Percentiles rank a stretch among this genome's conserved stretches.
phyloP scores from a whole-genome alignment of 2,888 invertebrate species.

The Entomobrya proxima region DNA sequence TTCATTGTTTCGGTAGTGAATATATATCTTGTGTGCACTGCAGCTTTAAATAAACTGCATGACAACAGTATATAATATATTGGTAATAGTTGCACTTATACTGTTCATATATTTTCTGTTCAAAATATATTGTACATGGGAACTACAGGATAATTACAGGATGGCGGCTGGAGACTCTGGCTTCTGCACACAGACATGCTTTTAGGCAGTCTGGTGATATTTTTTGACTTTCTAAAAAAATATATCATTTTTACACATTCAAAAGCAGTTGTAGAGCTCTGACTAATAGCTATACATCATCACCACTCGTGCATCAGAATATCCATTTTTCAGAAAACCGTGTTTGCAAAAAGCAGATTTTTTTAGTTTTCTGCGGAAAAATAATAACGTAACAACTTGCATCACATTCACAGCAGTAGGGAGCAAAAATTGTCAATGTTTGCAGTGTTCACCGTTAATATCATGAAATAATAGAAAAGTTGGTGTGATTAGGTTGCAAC shows the following conservation, averaged over 20 bases:
- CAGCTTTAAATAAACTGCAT: too few species aligned
- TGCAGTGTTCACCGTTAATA: neutral
- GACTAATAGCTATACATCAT: too few species aligned
- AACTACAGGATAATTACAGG: conserved; percentile 22
- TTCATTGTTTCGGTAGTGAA: neutral
- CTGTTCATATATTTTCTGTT: neutral
- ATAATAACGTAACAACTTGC: too few species aligned
- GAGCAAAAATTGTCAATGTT: neutral
- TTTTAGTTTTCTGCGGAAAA: too few species aligned
- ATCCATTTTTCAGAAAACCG: too few species aligned
- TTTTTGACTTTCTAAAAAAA: neutral
- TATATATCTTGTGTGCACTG: neutral
- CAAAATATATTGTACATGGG: neutral
- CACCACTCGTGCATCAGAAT: too few species aligned
- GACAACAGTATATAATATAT: neutral
- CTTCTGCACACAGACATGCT: conserved; percentile 5
- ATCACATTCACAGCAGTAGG: too few species aligned
- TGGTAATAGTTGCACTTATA: neutral
- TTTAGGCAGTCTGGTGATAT: too few species aligned
- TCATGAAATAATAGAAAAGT: conserved; percentile 10
- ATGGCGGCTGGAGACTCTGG: conserved; percentile 3
- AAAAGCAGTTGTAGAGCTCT: too few species aligned
- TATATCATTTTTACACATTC: neutral
- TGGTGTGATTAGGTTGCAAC: neutral
- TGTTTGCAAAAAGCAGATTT: too few species aligned